Percentiles rank a stretch among this genome's conserved stretches.
Conservation (phyloP, 2,888 invertebrate species). For the Apodemia mormo region DNA sequence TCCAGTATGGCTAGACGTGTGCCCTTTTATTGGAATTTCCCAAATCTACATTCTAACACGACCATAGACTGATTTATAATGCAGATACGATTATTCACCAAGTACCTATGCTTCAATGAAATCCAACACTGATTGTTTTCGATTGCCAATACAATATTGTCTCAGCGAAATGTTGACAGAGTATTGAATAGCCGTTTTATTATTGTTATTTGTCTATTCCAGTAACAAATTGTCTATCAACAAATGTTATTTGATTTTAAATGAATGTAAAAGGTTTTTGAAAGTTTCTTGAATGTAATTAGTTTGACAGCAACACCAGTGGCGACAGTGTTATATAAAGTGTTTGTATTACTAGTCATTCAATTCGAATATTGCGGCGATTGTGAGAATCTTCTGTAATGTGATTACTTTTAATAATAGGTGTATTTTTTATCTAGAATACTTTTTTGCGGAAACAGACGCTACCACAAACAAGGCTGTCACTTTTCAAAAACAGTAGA, state of each 20-base stretch:
- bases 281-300: neutral
- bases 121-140: slow-evolving; percentile 17
- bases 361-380: too few relatives aligned
- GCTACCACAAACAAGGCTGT: too few relatives aligned
- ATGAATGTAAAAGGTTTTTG: slow-evolving; percentile 5
- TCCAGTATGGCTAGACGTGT: neutral
- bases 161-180: slow-evolving; percentile 18
- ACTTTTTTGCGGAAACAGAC: too few relatives aligned
- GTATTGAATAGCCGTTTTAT: slow-evolving; percentile 18
- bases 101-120: slow-evolving; percentile 18
- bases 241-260: slow-evolving; percentile 7
- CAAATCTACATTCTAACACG: slow-evolving; percentile 14
- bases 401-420: too few relatives aligned
- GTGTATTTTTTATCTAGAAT: too few relatives aligned
- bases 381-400: too few relatives aligned
- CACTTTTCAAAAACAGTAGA: too few relatives aligned
- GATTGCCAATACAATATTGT: slow-evolving; percentile 15
- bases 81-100: slow-evolving; percentile 16
- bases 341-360: too few relatives aligned
- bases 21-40: neutral
- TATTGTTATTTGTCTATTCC: slow-evolving; percentile 18
- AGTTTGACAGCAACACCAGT: neutral
- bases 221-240: slow-evolving; percentile 17
- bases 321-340: too few relatives aligned
- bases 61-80: slow-evolving; percentile 15